A percentile compares a stretch with the other conserved stretches of the same genome.
Conservation (phyloP, 2,113 vertebrate genomes). For the Dendropsophus ebraccatus region DNA sequence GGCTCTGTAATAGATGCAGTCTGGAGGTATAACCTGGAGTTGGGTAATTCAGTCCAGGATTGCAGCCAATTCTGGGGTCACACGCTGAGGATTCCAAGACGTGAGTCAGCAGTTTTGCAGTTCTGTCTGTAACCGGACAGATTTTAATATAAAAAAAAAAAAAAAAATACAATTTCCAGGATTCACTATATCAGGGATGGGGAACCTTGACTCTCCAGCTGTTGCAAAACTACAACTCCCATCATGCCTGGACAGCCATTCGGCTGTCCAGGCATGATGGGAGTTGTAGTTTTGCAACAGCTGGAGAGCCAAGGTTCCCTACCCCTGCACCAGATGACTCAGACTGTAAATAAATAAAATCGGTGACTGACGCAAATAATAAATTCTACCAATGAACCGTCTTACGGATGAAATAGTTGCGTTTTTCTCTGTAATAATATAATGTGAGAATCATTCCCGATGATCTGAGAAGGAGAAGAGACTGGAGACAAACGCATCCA, state of each 20-base stretch:
- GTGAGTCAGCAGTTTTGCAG: background rate
- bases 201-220: too few species aligned
- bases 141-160: background rate
- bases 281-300: too few species aligned
- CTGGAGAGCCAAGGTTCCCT: too few species aligned
- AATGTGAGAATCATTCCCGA: background rate
- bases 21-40: background rate
- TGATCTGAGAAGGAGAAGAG: background rate
- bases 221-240: too few species aligned
- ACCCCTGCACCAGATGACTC: too few species aligned
- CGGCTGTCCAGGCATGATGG: too few species aligned
- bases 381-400: background rate
- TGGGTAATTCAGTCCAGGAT: background rate
- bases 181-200: too few species aligned
- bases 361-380: too few species aligned
- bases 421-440: background rate
- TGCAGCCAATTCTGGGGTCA: background rate
- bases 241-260: too few species aligned
- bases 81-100: background rate
- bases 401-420: background rate
- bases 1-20: background rate
- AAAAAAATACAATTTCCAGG: background rate
- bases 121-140: background rate
- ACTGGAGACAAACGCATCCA: background rate
- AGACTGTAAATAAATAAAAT: too few species aligned